A percentile compares a stretch with the other conserved stretches of the same genome.
These are phyloP conservation scores for Rotaria socialis DNA, from an alignment of 2,888 invertebrate species.

Conservation along the genomic window DNA sequence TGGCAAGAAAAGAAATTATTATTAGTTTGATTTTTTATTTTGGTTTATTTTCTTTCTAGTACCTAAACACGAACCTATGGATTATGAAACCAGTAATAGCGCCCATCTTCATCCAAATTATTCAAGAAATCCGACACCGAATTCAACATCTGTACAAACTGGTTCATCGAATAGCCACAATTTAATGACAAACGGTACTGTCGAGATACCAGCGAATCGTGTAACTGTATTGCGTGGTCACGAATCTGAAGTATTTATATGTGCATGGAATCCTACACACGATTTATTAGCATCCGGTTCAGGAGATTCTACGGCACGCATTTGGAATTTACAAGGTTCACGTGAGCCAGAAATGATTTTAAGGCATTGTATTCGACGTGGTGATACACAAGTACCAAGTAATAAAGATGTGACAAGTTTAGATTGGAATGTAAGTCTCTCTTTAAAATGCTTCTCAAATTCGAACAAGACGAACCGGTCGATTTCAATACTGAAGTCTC, in stretches of 20 bases:
- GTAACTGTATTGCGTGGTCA: constrained; percentile 90
- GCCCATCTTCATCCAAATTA: background rate
- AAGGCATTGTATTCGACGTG: constrained; percentile 92
- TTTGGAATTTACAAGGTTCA: constrained; percentile 92
- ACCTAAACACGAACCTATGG: constrained; percentile 1
- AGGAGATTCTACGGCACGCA: constrained; percentile 94
- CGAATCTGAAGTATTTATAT: constrained; percentile 97
- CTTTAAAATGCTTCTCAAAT: no score
- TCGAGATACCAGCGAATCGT: constrained; percentile 85
- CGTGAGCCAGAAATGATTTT: constrained; percentile 69
- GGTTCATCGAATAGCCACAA: background rate
- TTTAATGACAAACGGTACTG: background rate
- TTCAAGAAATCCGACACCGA: background rate
- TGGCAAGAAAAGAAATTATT: background rate
- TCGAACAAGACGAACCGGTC: no score
- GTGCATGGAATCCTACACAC: constrained; percentile 97
- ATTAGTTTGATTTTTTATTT: no score
- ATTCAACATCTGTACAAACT: background rate
- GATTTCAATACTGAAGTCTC: no score
- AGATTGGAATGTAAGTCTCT: constrained; percentile 82
- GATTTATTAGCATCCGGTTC: constrained; percentile 94
- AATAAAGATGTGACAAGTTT: constrained; percentile 97
- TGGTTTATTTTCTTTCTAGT: background rate
- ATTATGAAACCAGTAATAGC: background rate
- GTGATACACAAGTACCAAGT: constrained; percentile 78